phyloP scores from a whole-genome alignment of 2,113 vertebrate genomes.

The Mormoops blainvillei region DNA sequence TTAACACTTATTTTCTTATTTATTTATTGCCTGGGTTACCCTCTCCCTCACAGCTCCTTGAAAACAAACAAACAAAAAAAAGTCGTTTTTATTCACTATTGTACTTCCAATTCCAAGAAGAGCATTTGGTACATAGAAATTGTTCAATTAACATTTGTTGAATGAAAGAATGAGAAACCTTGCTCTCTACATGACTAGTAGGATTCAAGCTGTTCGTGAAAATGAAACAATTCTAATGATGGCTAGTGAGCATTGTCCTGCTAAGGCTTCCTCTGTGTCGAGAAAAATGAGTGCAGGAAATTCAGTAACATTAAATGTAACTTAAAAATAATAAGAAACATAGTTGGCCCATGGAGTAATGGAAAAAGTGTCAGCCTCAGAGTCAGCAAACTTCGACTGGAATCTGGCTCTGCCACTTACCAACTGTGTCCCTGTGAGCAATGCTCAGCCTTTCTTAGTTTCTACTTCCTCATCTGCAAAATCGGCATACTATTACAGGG shows the following conservation, averaged over 20 bases:
- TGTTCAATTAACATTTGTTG: neutral
- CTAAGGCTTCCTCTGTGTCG: neutral
- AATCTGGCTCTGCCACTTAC: neutral
- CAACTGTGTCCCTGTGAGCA: neutral
- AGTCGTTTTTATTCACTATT: neutral
- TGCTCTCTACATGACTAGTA: neutral
- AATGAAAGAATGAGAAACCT: neutral
- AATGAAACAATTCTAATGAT: neutral
- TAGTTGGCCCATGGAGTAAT: neutral
- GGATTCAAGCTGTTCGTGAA: neutral
- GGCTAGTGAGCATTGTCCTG: neutral
- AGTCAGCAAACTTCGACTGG: neutral
- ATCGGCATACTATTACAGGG: neutral
- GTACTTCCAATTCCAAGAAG: neutral
- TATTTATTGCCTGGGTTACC: neutral
- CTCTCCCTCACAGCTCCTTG: neutral
- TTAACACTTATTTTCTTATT: neutral
- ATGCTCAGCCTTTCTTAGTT: neutral
- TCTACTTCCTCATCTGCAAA: neutral
- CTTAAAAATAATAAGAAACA: neutral
- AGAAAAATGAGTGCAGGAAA: neutral
- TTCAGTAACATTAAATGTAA: conserved; percentile 14
- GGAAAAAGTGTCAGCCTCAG: neutral
- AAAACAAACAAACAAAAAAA: neutral
- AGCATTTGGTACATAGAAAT: neutral